Conservation (phyloP, 2,797 vertebrate species). For the Tiaroga cobitis region DNA sequence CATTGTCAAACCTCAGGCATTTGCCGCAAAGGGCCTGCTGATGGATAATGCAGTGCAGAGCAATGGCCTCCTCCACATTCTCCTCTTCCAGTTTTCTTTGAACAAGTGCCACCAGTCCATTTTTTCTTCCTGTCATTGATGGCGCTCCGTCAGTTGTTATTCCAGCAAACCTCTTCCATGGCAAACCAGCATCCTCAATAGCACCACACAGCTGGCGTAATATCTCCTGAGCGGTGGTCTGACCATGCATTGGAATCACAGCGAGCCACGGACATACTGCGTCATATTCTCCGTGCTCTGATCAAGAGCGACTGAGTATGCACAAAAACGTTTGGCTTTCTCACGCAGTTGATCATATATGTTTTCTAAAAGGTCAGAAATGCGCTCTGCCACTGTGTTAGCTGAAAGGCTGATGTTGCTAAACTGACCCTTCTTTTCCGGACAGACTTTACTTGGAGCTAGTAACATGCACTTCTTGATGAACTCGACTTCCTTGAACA, state of each 20-base stretch:
- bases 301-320: constrained; percentile 66
- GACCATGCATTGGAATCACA: constrained; percentile 52
- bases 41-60: constrained; percentile 29
- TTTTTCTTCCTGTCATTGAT: constrained; percentile 61
- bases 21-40: too few relatives aligned
- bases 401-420: constrained; percentile 50
- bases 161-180: constrained; percentile 54
- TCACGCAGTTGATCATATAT: constrained; percentile 62
- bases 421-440: too few relatives aligned
- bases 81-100: constrained; percentile 61
- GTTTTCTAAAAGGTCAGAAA: constrained; percentile 44
- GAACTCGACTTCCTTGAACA: too few relatives aligned
- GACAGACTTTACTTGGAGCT: not conserved
- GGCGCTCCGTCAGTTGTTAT: constrained; percentile 54
- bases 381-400: constrained; percentile 54
- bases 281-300: constrained; percentile 66
- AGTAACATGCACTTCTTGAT: not conserved
- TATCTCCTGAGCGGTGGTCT: constrained; percentile 55
- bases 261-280: constrained; percentile 65
- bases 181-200: too few relatives aligned
- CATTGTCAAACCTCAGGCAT: too few relatives aligned
- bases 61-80: constrained; percentile 48
- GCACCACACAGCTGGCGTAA: constrained; percentile 53
- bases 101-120: constrained; percentile 62
- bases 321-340: constrained; percentile 56